Base-by-base conservation (phyloP, 2,888 invertebrate species). In the Mamestra brassicae region DNA sequence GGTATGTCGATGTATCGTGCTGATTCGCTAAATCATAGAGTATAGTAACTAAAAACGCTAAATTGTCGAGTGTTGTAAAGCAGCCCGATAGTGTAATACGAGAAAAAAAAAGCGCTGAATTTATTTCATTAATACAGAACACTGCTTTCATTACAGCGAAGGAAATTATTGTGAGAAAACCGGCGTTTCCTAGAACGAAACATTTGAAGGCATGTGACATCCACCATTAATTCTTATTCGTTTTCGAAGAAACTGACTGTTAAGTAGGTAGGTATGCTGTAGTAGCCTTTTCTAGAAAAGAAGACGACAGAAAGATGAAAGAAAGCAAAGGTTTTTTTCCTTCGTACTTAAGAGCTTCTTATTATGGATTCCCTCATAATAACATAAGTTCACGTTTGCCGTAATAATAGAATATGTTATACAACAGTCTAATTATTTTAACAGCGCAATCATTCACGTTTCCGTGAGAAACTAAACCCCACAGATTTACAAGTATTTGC, bases 401-500 rank as follows among this genome's bases (percentile, higher is more conserved):
- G 10, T 76, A 70, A 70, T 77, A 76, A 63, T 63, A 52, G 47
- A 63, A 63, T 57, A 62, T 67, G 58, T 54, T 76, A 36, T 73
- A 58, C 57, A 80, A 57, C 34, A 52, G 50, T 68, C 42, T 34
- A 45, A 74, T 80, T 79, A 80, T 69, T 65, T 60, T 80, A 78
- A 80, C 81, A 57, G 52, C 64, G 66, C 54, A 79, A 67, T 65
- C n/a, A 42, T 58, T 73, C 36, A 68, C 67, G 42, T 64, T 78
- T 71, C 57, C 65, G 62, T 79, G 75, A 73, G 82, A 80, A 83
- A 61, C 47, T 47, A 11, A 70, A 63, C 50, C 4, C 17, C 60
- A 47, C 4, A 62, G 36, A 78, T 72, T 64, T 61, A 74, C 61
- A 65, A 81, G 68, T 81, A 73, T 84, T 83, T 68, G 26, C 65